Evolutionary conservation across 2,888 invertebrate species (phyloP).

Genomic region (Leptinotarsa tumamoca): DNA sequence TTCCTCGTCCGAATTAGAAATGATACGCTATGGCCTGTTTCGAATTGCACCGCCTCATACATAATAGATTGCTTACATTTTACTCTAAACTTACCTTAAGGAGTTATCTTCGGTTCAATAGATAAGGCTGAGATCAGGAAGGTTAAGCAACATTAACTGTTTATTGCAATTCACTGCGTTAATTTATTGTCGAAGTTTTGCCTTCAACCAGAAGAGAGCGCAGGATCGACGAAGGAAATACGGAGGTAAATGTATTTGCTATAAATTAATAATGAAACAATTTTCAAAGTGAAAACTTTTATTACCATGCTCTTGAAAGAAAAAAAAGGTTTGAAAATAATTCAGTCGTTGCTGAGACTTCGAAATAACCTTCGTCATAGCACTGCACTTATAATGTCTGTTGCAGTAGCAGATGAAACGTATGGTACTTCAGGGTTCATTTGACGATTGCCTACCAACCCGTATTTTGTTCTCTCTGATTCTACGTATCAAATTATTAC

Average conservation of each 20-base stretch:
- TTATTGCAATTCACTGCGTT: slow-evolving; percentile 61
- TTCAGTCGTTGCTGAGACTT: no score
- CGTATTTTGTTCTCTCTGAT: no score
- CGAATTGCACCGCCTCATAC: slow-evolving; percentile 53
- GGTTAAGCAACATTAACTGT: slow-evolving; percentile 68
- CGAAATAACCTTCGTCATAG: no score
- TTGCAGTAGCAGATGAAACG: no score
- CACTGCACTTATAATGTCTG: no score
- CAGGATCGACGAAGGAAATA: slow-evolving; percentile 13
- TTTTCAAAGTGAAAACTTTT: no score
- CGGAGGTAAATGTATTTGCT: neutral
- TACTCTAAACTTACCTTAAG: slow-evolving; percentile 61
- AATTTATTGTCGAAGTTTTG: slow-evolving; percentile 57
- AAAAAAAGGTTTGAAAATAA: no score
- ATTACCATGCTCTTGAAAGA: no score
- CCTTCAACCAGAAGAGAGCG: slow-evolving; percentile 20
- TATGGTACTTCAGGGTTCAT: no score
- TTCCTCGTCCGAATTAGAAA: slow-evolving; percentile 57
- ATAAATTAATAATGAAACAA: no score
- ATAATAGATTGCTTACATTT: slow-evolving; percentile 65
- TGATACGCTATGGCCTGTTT: slow-evolving; percentile 52
- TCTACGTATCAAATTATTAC: no score
- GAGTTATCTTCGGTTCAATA: slow-evolving; percentile 63
- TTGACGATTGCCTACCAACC: no score
- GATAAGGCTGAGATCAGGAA: slow-evolving; percentile 64